These are phyloP conservation scores for Ahaetulla prasina DNA, from an alignment of 2,113 vertebrate genomes.

Conservation along the genomic window DNA sequence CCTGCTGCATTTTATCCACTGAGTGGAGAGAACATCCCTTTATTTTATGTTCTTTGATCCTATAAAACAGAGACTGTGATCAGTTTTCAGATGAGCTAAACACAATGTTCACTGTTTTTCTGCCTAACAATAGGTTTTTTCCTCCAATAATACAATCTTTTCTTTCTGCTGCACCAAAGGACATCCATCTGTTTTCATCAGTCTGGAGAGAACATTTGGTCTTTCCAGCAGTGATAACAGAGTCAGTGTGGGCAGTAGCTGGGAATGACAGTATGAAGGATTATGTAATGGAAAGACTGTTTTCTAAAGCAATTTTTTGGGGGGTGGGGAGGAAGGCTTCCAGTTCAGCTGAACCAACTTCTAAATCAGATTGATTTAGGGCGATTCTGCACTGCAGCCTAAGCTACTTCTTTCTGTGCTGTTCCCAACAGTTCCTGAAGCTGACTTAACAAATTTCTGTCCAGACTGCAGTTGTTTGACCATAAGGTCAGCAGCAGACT, in stretches of 20 bases:
- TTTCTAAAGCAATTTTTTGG: not conserved
- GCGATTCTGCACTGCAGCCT: not conserved
- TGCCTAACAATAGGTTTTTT: not conserved
- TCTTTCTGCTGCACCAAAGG: not conserved
- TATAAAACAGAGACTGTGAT: not conserved
- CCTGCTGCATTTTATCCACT: not conserved
- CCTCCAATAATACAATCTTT: conserved; percentile 1
- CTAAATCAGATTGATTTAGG: not conserved
- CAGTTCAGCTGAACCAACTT: not conserved
- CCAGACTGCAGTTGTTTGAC: not conserved
- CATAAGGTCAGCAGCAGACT: not conserved
- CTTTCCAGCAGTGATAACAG: conserved; percentile 14
- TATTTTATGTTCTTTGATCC: not conserved
- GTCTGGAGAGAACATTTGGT: conserved; percentile 22
- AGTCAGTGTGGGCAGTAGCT: conserved; percentile 1
- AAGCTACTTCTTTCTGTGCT: not conserved
- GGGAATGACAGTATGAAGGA: not conserved
- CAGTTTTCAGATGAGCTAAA: not conserved
- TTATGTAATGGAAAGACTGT: conserved; percentile 5
- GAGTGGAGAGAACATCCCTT: not conserved
- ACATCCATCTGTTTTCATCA: conserved; percentile 19
- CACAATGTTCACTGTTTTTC: not conserved
- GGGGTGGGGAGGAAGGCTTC: not conserved
- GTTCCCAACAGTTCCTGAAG: not conserved
- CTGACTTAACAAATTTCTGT: not conserved